Evolutionary conservation across 1,140 invertebrate genomes (phyloP).

Genomic region (Drosophila micromelanica): DNA sequence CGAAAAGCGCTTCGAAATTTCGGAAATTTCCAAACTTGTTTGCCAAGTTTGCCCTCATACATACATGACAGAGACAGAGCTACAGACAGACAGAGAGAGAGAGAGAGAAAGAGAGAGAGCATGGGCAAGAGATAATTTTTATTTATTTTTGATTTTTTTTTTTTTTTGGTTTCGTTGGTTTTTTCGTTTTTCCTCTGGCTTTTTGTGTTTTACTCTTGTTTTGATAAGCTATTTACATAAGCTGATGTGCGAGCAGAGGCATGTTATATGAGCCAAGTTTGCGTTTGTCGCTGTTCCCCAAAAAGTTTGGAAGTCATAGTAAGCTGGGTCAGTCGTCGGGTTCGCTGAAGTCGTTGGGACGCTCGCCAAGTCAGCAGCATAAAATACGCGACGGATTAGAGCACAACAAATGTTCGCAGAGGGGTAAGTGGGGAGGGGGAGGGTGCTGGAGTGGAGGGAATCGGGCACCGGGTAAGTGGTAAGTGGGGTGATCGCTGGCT

Average conservation of each 20-base stretch:
- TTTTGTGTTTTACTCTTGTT: constrained; percentile 36
- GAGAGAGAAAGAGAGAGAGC: background rate
- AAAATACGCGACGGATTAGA: constrained; percentile 78
- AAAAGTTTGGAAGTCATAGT: constrained; percentile 51
- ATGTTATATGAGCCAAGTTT: constrained; percentile 52
- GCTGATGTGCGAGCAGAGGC: constrained; percentile 56
- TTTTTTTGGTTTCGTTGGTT: too few species aligned
- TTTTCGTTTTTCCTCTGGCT: background rate
- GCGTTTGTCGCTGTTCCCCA: constrained; percentile 9
- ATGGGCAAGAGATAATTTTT: background rate
- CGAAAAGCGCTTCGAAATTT: constrained; percentile 71
- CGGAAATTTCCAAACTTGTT: constrained; percentile 73
- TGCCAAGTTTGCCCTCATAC: constrained; percentile 51
- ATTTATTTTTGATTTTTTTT: constrained; percentile 5
- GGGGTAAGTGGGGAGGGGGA: background rate
- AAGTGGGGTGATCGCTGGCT: background rate
- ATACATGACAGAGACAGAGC: background rate
- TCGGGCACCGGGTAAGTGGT: background rate
- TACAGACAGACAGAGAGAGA: background rate
- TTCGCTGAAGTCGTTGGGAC: constrained; percentile 48
- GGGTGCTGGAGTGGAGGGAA: constrained; percentile 6
- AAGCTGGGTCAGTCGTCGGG: constrained; percentile 49
- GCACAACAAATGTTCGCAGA: constrained; percentile 59
- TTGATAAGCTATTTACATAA: constrained; percentile 77
- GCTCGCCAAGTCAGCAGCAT: constrained; percentile 61